Evolutionary conservation across 1,140 invertebrate genomes (phyloP).

Genomic region (Littorina saxatilis): DNA sequence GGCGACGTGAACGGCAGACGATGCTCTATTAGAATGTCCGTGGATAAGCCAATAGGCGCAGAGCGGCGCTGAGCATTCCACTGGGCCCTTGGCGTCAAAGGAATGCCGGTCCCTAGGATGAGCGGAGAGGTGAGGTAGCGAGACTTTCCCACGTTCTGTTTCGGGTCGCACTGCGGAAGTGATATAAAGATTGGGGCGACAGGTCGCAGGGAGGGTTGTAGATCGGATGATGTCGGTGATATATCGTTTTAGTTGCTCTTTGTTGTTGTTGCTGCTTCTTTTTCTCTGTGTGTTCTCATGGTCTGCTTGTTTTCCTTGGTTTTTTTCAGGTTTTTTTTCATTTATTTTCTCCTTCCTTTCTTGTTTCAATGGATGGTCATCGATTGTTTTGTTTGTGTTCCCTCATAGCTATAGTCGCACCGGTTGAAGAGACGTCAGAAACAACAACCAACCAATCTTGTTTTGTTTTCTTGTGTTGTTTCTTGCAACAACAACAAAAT

Average conservation of each 20-base stretch:
- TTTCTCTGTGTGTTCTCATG: not conserved
- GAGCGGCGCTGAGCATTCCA: slow-evolving; percentile 1
- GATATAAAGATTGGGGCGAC: not conserved
- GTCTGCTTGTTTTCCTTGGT: not conserved
- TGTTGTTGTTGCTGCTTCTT: not conserved
- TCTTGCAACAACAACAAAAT: no score
- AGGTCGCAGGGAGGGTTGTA: not conserved
- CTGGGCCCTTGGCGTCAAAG: not conserved
- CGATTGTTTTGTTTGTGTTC: no score
- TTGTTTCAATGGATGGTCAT: not conserved
- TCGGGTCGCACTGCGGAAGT: not conserved
- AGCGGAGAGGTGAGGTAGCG: not conserved
- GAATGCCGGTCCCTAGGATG: not conserved
- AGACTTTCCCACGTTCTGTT: slow-evolving; percentile 2
- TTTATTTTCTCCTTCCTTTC: not conserved
- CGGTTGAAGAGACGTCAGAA: no score
- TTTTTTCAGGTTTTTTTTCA: not conserved
- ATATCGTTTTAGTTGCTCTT: not conserved
- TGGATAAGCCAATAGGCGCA: not conserved
- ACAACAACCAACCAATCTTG: no score
- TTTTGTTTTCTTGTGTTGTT: no score
- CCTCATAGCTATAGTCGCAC: no score
- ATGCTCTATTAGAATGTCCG: slow-evolving; percentile 26
- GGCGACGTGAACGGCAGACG: slow-evolving; percentile 13
- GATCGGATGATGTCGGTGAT: not conserved